Conservation (phyloP, 2,113 vertebrate genomes). For the Zosterops hypoxanthus region DNA sequence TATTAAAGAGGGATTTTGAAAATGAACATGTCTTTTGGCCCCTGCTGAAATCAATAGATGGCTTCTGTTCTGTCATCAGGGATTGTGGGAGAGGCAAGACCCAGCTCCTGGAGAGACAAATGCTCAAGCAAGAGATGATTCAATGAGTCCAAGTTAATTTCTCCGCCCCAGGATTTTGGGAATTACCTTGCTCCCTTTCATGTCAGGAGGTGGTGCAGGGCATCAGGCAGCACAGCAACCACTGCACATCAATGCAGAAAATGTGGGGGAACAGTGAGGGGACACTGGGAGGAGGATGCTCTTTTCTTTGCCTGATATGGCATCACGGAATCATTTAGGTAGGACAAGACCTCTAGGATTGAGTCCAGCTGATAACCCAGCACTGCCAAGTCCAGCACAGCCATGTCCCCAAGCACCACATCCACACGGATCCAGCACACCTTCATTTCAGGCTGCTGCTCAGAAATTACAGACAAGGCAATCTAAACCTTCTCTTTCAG, state of each 20-base stretch:
- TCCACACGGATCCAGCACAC: background rate
- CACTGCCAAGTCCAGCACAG: background rate
- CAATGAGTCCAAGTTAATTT: background rate
- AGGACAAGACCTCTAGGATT: background rate
- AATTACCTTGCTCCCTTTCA: background rate
- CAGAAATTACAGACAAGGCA: background rate
- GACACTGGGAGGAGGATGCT: background rate
- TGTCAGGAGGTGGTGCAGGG: background rate
- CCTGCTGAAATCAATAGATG: background rate
- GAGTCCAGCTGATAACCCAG: background rate
- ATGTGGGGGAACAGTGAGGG: rapidly evolving
- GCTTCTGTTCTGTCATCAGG: background rate
- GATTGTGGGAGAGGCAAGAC: background rate
- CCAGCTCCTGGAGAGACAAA: background rate
- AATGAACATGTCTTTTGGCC: background rate
- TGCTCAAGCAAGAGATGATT: background rate
- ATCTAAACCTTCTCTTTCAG: background rate
- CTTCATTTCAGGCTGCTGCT: background rate
- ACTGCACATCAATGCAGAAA: rapidly evolving
- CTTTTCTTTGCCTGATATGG: background rate
- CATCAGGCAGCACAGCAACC: background rate
- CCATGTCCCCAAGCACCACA: background rate
- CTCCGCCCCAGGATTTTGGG: background rate
- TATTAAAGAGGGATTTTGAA: background rate
- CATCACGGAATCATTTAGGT: background rate